phyloP scores from a whole-genome alignment of 2,113 vertebrate species.

The Lepidothrix coronata region DNA sequence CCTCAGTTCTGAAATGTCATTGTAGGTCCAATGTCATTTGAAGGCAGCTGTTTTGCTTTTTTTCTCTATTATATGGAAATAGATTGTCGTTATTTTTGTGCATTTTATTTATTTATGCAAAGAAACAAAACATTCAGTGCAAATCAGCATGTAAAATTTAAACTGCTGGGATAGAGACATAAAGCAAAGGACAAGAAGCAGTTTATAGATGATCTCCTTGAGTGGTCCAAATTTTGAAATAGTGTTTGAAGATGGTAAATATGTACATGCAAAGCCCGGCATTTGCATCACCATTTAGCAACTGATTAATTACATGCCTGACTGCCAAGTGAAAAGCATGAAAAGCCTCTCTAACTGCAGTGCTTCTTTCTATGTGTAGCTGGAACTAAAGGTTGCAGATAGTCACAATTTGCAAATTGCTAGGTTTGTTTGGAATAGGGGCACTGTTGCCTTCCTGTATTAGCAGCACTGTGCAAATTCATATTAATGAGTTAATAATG shows the following conservation, averaged over 20 bases:
- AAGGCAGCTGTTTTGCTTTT: neutral
- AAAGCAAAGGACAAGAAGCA: neutral
- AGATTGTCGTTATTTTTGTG: neutral
- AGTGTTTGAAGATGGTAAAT: slow-evolving; percentile 1
- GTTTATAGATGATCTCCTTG: neutral
- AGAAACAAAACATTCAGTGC: neutral
- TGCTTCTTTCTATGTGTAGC: neutral
- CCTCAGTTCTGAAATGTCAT: neutral
- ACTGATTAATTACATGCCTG: slow-evolving; percentile 34
- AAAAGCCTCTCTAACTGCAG: neutral
- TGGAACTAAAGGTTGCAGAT: neutral
- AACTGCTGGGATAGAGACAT: neutral
- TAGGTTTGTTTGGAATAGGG: neutral
- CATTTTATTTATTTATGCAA: slow-evolving; percentile 39
- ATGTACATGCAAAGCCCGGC: neutral
- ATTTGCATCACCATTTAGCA: slow-evolving; percentile 19
- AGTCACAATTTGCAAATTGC: neutral
- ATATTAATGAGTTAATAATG: neutral
- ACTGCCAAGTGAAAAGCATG: neutral
- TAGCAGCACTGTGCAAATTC: neutral
- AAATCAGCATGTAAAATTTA: slow-evolving; percentile 2
- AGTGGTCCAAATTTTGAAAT: neutral
- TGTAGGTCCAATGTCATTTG: neutral
- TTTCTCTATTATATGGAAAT: slow-evolving; percentile 4
- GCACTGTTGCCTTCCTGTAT: neutral